Base-by-base conservation (phyloP, 2,888 invertebrate species). In the Tortricodes alternella region DNA sequence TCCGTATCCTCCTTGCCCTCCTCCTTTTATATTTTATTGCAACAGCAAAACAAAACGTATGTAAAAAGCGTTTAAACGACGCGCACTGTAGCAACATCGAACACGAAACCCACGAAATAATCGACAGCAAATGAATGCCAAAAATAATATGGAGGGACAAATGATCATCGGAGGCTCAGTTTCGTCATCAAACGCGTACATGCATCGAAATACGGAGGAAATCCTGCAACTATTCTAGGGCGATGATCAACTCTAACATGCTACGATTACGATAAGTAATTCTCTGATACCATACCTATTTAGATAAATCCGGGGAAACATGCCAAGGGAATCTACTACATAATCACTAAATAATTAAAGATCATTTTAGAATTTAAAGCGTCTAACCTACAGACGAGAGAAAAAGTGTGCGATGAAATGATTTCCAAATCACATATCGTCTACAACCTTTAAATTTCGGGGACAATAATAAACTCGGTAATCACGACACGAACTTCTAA, bases 21-120 rank as follows among this genome's bases (percentile, higher is more conserved):
- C 62, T 80, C 81, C 80, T 89, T 83, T 73, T 79, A 78, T 74
- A 81, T 80, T 78, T 83, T 74, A 85, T 85, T 76, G 88, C 80
- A 84, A 83, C 79, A 77, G 87, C 87, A 84, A 88, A 86, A 83
- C 73, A 83, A 85, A 85, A 80, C 46, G 62, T 62, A 71, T 70
- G 62, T 67, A 70, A 68, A 52, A 73, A 70, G 78, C 80, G 70
- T 73, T 72, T 78, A 78, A 73, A 75, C 65, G 64, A 73, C 58
- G 70, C 46, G 48, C 16, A 38, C 66, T 51, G 56, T 71, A 79
- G 80, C 85, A 66, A 86, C 80, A 85, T 76, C 73, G 71, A 78
- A 67, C 78, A 74, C 70, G 64, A 70, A n/a, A n/a, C n/a, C n/a
- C 78, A 76, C 65, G 60, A 72, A 69, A 29, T 65, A 64, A 60